Evolutionary conservation across 2,113 vertebrate species (phyloP).

Genomic region (Ivindomyrus marchei): DNA sequence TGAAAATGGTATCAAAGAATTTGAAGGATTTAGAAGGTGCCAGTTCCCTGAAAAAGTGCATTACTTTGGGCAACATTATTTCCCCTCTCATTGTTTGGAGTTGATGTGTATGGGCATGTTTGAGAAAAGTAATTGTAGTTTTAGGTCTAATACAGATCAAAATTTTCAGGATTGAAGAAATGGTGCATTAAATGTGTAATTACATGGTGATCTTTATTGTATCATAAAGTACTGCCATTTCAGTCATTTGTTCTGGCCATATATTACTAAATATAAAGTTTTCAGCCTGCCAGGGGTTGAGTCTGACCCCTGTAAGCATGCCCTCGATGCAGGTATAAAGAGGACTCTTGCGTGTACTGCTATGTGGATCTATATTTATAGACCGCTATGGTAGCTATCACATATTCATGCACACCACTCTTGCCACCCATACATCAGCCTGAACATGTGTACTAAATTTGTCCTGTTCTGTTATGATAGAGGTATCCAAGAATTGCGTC

Average conservation of each 20-base stretch:
- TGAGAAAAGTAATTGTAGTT: background rate
- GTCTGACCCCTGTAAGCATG: background rate
- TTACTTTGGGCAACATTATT: background rate
- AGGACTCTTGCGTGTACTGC: background rate
- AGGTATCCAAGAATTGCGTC: background rate
- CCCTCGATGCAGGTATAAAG: background rate
- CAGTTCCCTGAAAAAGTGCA: background rate
- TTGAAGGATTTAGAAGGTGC: background rate
- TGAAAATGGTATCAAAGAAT: background rate
- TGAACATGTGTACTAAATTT: background rate
- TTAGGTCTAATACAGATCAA: background rate
- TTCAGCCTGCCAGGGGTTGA: background rate
- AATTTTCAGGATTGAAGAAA: background rate
- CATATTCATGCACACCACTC: background rate
- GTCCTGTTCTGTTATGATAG: background rate
- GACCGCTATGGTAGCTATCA: background rate
- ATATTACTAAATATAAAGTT: background rate
- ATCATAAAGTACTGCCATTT: background rate
- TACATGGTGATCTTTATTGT: background rate
- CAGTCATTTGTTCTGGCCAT: background rate
- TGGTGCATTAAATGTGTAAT: background rate
- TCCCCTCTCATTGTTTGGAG: background rate
- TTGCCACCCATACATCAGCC: background rate
- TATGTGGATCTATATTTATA: background rate
- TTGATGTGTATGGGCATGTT: background rate